Evolutionary conservation across 2,797 vertebrate species (phyloP).

Genomic region (Ciconia nigra): DNA sequence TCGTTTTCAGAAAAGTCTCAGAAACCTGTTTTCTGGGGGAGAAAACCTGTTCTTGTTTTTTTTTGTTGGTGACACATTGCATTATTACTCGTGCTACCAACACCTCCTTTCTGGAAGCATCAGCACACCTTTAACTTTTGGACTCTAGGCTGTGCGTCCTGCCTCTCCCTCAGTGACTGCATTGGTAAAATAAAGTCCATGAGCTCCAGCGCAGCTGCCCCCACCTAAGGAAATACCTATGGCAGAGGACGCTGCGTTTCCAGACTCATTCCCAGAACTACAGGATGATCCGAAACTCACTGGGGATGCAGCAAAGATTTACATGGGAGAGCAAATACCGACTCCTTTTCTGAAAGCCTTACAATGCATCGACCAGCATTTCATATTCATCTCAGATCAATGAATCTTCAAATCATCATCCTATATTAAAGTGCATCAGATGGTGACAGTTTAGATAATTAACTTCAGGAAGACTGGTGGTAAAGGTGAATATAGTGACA

Average conservation of each 20-base stretch:
- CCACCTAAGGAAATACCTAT: neutral
- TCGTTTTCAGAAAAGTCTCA: neutral
- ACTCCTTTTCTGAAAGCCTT: neutral
- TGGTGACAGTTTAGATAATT: neutral
- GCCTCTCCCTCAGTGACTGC: neutral
- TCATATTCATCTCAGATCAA: neutral
- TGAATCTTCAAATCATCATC: neutral
- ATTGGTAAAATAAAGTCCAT: neutral
- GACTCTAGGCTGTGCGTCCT: neutral
- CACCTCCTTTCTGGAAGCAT: neutral
- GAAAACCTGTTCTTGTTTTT: neutral
- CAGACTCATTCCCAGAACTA: neutral
- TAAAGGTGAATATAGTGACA: neutral
- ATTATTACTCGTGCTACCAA: neutral
- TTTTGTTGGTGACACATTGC: neutral
- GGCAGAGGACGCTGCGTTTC: neutral
- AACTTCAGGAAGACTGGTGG: neutral
- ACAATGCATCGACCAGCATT: neutral
- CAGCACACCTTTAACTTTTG: neutral
- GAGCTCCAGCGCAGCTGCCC: neutral
- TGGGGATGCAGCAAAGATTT: neutral
- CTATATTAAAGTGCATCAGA: neutral
- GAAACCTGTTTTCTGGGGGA: neutral
- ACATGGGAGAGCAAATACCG: neutral
- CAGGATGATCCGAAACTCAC: neutral